These are phyloP conservation scores for Poecilia picta DNA, from an alignment of 2,797 vertebrate species.

Conservation along the genomic window DNA sequence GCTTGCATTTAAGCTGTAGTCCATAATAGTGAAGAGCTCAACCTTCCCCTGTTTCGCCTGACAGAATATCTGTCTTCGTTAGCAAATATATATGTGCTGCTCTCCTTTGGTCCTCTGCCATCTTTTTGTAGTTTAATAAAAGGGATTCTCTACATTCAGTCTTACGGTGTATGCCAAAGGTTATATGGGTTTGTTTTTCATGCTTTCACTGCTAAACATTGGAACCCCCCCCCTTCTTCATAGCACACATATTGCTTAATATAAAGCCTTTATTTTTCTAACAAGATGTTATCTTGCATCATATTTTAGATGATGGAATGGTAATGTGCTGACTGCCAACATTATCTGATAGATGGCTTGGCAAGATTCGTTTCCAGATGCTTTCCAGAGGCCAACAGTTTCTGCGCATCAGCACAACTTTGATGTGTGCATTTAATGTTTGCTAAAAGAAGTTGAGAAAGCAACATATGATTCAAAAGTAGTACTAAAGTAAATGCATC, in stretches of 20 bases:
- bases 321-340: slow-evolving; percentile 58
- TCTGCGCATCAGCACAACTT: slow-evolving; percentile 14
- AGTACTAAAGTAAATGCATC: not conserved
- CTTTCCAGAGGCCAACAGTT: slow-evolving; percentile 42
- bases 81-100: slow-evolving; percentile 46
- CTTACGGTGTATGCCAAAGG: slow-evolving; percentile 4
- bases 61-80: slow-evolving; percentile 66
- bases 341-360: slow-evolving; percentile 37
- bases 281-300: slow-evolving; percentile 9
- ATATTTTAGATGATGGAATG: slow-evolving; percentile 35
- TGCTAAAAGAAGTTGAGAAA: slow-evolving; percentile 13
- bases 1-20: slow-evolving; percentile 44
- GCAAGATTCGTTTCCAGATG: slow-evolving; percentile 54
- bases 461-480: slow-evolving; percentile 3
- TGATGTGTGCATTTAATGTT: slow-evolving; percentile 2
- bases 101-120: slow-evolving; percentile 31
- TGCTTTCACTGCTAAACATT: slow-evolving; percentile 2
- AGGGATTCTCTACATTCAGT: slow-evolving; percentile 25
- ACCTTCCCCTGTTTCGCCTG: slow-evolving; percentile 42
- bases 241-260: slow-evolving; percentile 10
- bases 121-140: slow-evolving; percentile 33
- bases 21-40: slow-evolving; percentile 28
- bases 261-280: slow-evolving; percentile 8
- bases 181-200: not conserved
- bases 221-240: not conserved